A percentile compares a stretch with the other conserved stretches of the same genome.
Conservation (phyloP, 2,888 invertebrate species). For the Helobdella robusta region DNA sequence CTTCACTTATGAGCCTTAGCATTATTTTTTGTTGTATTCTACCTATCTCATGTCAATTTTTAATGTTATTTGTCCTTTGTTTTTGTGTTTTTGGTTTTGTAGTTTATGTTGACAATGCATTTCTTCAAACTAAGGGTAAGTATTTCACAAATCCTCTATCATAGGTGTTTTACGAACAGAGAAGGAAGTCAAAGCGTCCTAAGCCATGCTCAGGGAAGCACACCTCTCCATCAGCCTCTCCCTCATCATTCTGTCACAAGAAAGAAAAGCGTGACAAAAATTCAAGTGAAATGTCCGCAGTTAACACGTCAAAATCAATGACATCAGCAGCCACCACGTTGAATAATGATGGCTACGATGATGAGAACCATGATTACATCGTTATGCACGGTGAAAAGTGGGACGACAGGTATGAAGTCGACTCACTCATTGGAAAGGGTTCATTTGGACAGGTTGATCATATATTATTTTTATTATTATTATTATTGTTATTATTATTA, state of each 20-base stretch:
- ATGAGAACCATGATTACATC: slow-evolving; percentile 99
- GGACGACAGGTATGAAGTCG: slow-evolving; percentile 97
- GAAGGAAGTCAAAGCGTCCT: slow-evolving; percentile 16
- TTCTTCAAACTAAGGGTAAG: too few species aligned
- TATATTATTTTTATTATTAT: too few species aligned
- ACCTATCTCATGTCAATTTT: too few species aligned
- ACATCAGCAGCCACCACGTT: slow-evolving; percentile 42
- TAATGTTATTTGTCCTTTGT: too few species aligned
- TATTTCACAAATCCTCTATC: too few species aligned
- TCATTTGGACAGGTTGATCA: slow-evolving; percentile 75
- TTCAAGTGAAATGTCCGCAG: not conserved
- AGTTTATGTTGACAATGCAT: too few species aligned
- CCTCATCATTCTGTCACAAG: slow-evolving; percentile 14
- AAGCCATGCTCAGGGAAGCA: slow-evolving; percentile 6
- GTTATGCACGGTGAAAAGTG: slow-evolving; percentile 97
- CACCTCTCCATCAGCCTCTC: not conserved
- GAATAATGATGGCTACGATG: slow-evolving; percentile 59
- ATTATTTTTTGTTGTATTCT: too few species aligned
- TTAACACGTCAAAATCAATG: not conserved
- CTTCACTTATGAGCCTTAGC: too few species aligned
- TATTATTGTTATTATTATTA: too few species aligned
- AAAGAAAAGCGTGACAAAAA: slow-evolving; percentile 12
- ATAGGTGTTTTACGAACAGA: slow-evolving; percentile 23
- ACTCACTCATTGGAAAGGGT: slow-evolving; percentile 90
- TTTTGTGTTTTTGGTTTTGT: too few species aligned